Evolutionary conservation across 2,113 vertebrate genomes (phyloP), one percentile per base, ranked within the genome.

Genomic region (Sterrhoptilus dennistouni): DNA sequence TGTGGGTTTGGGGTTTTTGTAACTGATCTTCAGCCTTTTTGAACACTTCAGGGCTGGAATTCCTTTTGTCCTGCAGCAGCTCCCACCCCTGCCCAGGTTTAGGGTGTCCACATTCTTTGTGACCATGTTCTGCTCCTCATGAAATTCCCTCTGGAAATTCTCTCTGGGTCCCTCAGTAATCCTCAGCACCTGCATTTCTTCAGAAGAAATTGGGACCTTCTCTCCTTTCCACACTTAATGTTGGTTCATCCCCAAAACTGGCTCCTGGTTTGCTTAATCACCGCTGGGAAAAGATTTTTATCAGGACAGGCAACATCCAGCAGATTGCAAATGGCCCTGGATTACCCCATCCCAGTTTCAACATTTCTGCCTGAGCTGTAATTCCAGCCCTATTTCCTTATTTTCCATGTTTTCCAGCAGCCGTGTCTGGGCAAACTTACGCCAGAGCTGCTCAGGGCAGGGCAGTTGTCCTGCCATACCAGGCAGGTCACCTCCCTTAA

Each of bases 261-360:
- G 23, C 45, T 85, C n/a, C 66, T 22, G 49, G 38, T 96, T 96
- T 91, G 90, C 92, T 84, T 94, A 92, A 88, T 80, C 24, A 4
- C 79, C 6, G 0, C 59, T 80, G 89, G 79, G 68, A 86, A 90
- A 80, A 88, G 92, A 92, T 95, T 56, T 66, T 74, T 90, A 92
- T 88, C 76, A 35, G 0, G 8, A 54, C 45, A 85, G 68, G 27
- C 36, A 52, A 38, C 88, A 93, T 72, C 74, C 12, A 5, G 28
- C 47, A 36, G 83, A 49, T 90, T 83, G 75, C 92, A 80, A 83
- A 83, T 23, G 54, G 88, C 53, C 76, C 50, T 47, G 79, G 63
- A 70, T 97, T 95, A 47, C 92, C 80, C 88, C 95, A 97, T 57
- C 86, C 66, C 36, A 10, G 35, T 97, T 96, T 93, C 95, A 90